phyloP scores from a whole-genome alignment of 2,113 vertebrate genomes.

The Sebastes schlegelii region DNA sequence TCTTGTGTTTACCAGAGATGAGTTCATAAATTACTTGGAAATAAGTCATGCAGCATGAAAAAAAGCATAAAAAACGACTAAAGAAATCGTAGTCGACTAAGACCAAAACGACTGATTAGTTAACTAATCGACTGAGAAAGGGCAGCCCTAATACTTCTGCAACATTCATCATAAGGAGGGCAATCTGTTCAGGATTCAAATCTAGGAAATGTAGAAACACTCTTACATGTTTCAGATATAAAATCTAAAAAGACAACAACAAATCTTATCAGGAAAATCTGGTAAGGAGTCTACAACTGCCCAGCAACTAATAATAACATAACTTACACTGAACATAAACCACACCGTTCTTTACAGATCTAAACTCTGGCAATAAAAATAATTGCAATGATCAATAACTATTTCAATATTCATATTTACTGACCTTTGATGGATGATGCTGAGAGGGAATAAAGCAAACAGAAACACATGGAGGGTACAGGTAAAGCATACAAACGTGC shows the following conservation, averaged over 20 bases:
- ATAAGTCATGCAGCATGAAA: too few relatives aligned
- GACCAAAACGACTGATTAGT: too few relatives aligned
- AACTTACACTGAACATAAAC: neutral
- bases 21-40: too few relatives aligned
- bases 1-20: too few relatives aligned
- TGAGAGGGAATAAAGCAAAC: conserved; percentile 2
- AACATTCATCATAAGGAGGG: neutral
- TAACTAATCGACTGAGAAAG: too few relatives aligned
- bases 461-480: conserved; percentile 6
- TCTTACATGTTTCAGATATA: neutral
- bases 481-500: conserved; percentile 5
- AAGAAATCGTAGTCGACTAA: too few relatives aligned
- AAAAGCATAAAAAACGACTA: too few relatives aligned
- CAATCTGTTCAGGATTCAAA: neutral
- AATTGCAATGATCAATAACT: neutral
- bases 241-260: neutral
- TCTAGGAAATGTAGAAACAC: neutral
- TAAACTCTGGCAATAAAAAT: neutral
- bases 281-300: neutral
- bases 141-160: too few relatives aligned
- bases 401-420: conserved; percentile 34
- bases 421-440: conserved; percentile 61
- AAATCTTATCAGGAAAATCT: too few relatives aligned
- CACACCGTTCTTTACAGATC: neutral
- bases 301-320: neutral